phyloP scores from a whole-genome alignment of 2,888 invertebrate genomes.

The Tetragonisca angustula region DNA sequence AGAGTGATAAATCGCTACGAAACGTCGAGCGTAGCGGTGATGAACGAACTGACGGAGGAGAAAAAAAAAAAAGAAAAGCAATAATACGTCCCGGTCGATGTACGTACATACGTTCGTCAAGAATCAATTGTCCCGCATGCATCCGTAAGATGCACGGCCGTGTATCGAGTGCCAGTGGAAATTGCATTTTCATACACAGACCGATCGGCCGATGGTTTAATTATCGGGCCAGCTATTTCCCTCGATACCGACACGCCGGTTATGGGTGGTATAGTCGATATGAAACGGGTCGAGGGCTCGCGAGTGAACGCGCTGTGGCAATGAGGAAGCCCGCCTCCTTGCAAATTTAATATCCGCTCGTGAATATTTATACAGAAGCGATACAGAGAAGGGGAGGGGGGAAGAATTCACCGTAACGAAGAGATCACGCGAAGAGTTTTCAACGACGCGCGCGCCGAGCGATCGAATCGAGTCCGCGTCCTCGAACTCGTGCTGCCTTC shows the following conservation, averaged over 20 bases:
- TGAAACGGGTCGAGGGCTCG: slow-evolving; percentile 20
- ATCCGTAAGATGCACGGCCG: slow-evolving; percentile 22
- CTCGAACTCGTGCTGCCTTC: not conserved
- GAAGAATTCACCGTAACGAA: slow-evolving; percentile 3
- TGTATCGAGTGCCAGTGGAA: slow-evolving; percentile 43
- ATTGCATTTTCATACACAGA: slow-evolving; percentile 45
- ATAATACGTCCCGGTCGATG: slow-evolving; percentile 33
- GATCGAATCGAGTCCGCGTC: not conserved
- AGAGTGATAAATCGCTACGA: not conserved
- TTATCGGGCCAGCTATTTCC: slow-evolving; percentile 42
- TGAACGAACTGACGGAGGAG: not conserved
- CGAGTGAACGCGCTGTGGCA: slow-evolving; percentile 3
- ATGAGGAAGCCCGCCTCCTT: slow-evolving; percentile 7
- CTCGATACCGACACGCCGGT: slow-evolving; percentile 41
- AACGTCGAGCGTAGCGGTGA: not conserved
- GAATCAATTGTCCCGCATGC: slow-evolving; percentile 13
- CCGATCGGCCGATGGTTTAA: slow-evolving; percentile 45
- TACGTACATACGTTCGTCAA: slow-evolving; percentile 25
- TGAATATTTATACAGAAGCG: slow-evolving; percentile 30
- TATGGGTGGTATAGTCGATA: slow-evolving; percentile 16
- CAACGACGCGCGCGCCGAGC: not conserved
- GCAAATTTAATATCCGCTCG: slow-evolving; percentile 21
- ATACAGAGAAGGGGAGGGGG: not conserved
- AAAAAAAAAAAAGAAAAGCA: slow-evolving; percentile 11
- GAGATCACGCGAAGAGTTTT: not conserved